phyloP scores from a whole-genome alignment of 2,113 vertebrate species.

The Pseudopodoces humilis region DNA sequence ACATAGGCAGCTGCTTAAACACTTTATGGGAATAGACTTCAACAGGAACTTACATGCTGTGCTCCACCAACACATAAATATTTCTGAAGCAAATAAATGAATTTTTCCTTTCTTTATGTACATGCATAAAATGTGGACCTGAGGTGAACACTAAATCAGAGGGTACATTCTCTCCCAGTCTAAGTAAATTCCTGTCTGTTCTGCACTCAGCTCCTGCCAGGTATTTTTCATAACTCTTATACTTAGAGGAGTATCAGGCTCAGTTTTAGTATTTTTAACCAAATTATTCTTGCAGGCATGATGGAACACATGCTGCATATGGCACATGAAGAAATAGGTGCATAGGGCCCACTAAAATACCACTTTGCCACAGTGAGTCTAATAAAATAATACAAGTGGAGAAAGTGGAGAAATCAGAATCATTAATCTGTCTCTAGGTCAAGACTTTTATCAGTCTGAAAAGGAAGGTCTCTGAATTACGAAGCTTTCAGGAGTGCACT shows the following conservation, averaged over 20 bases:
- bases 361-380: background rate
- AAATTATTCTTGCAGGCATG: background rate
- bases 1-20: background rate
- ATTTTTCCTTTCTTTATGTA: background rate
- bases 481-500: background rate
- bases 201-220: background rate
- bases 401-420: conserved; percentile 30
- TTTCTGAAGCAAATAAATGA: conserved; percentile 24
- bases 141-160: background rate
- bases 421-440: conserved; percentile 24
- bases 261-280: background rate
- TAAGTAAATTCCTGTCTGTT: background rate
- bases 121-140: conserved; percentile 1
- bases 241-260: background rate
- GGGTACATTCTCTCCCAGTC: background rate
- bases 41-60: background rate
- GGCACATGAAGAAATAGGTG: background rate
- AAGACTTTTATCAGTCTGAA: background rate
- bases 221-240: background rate
- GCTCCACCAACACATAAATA: conserved; percentile 16
- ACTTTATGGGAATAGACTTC: conserved; percentile 14
- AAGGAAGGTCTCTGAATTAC: background rate
- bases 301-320: background rate
- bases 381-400: conserved; percentile 13
- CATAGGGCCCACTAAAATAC: background rate